Evolutionary conservation across 2,888 invertebrate species (phyloP), one percentile per base, ranked within the genome.

Genomic region (Caenorhabditis sp.): DNA sequence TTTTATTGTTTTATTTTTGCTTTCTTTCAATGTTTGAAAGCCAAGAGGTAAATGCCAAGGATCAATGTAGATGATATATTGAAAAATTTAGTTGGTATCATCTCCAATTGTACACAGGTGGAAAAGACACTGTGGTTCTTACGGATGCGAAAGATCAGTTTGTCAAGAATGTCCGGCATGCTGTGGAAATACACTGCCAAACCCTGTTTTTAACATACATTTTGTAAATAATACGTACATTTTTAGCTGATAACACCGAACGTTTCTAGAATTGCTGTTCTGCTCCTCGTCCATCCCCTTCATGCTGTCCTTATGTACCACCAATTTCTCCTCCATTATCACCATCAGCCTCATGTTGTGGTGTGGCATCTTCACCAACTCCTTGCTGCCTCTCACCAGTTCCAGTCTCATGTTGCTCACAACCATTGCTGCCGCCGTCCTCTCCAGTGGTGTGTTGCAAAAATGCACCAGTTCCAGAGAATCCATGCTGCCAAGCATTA

Each of bases 401-500:
- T 1, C 76, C 80, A 76, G 58, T 68, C 44, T 69, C 65, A 35
- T 70, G 77, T 28, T 50, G 60, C 40, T 69, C 55, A 56, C 60
- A 69, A 40, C 68, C 74, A 40, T 60, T 78, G 28, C 72, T 68
- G 13, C 74, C 77, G 37, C 24, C 70, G 6, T 65, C 79, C 47
- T 80, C 86, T 11, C 76, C 86, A 64, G 40, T 83, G 2, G 32
- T 69, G 1, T 86, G 86, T 56, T 86, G 86, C 53, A 83, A 84
- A 51, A 64, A 76, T 22, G 83, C 85, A 13, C 86, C 86, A 65
- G 78, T 77, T 22, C 86, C 86, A 24, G 86, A 84, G 35, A 86
- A 86, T 40, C 86, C 86, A 15, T 86, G 86, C 51, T 86, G 86
- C 55, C 86, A 86, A 71, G 72, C 53, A 3, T 44, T 79, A 13